These are phyloP conservation scores for Brachionus koreanus DNA, from an alignment of 1,140 invertebrate genomes.

Conservation along the genomic window DNA sequence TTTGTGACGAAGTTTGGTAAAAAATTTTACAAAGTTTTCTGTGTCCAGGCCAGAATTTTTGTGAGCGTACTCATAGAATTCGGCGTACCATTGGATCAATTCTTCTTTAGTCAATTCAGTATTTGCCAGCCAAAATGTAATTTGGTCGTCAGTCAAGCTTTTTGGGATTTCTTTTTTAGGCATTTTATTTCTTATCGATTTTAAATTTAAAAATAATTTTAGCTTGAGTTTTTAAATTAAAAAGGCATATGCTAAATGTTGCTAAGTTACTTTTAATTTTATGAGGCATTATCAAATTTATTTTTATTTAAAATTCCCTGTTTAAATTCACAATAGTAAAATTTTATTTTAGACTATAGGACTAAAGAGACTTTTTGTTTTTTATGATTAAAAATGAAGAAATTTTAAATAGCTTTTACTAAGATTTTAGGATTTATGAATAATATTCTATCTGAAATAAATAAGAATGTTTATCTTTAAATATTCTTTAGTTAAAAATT, in stretches of 20 bases:
- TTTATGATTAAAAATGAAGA: too few relatives aligned
- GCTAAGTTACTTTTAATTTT: not conserved
- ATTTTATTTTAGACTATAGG: too few relatives aligned
- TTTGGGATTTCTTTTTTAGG: not conserved
- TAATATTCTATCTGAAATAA: too few relatives aligned
- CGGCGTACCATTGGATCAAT: not conserved
- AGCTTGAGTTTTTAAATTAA: not conserved
- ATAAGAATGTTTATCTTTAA: too few relatives aligned
- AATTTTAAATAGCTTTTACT: too few relatives aligned
- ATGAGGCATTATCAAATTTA: not conserved
- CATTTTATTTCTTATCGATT: not conserved
- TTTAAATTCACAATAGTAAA: too few relatives aligned
- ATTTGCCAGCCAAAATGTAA: constrained; percentile 26
- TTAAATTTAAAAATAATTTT: not conserved
- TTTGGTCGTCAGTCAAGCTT: constrained; percentile 1
- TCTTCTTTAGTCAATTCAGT: constrained; percentile 11
- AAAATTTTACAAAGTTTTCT: constrained; percentile 34
- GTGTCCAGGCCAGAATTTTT: not conserved
- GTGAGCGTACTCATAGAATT: not conserved
- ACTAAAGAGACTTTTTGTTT: too few relatives aligned
- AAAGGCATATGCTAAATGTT: not conserved
- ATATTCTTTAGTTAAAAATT: too few relatives aligned
- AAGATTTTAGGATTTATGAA: too few relatives aligned
- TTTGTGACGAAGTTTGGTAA: not conserved
- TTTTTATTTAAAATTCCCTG: not conserved